phyloP scores from a whole-genome alignment of 2,888 invertebrate species.

The Plagodis pulveraria region DNA sequence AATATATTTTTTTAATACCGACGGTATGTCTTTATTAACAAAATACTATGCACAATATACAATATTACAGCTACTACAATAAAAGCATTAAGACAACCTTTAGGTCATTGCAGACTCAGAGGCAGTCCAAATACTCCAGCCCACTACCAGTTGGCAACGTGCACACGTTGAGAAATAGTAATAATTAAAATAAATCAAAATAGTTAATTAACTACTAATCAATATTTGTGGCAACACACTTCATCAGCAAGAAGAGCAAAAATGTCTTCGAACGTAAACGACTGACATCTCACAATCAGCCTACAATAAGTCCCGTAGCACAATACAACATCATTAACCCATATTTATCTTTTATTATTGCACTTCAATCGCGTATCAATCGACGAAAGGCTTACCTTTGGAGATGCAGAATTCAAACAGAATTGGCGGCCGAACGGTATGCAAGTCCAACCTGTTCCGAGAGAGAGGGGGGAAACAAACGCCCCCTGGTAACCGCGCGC shows the following conservation, averaged over 20 bases:
- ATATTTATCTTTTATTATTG: constrained; percentile 62
- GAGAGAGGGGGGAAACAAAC: constrained; percentile 41
- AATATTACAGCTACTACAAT: too few relatives aligned
- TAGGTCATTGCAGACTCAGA: too few relatives aligned
- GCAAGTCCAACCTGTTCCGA: constrained; percentile 77
- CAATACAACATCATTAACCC: constrained; percentile 40
- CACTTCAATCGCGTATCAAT: constrained; percentile 66
- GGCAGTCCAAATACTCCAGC: too few relatives aligned
- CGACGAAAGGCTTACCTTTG: constrained; percentile 48
- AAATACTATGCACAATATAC: too few relatives aligned
- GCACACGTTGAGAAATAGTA: too few relatives aligned
- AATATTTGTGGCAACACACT: neutral
- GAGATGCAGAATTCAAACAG: constrained; percentile 76
- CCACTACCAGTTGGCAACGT: too few relatives aligned
- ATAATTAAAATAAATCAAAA: too few relatives aligned
- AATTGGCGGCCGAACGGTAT: constrained; percentile 79
- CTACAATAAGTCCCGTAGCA: constrained; percentile 31
- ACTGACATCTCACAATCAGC: constrained; percentile 1
- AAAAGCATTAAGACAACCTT: too few relatives aligned
- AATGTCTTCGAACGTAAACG: neutral
- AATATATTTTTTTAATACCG: too few relatives aligned
- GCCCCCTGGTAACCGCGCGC: constrained; percentile 47
- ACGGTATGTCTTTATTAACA: too few relatives aligned
- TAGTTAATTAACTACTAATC: neutral
- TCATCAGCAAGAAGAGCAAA: neutral